phyloP scores from a whole-genome alignment of 2,113 vertebrate genomes.

The Cyanoramphus novaezelandiae region DNA sequence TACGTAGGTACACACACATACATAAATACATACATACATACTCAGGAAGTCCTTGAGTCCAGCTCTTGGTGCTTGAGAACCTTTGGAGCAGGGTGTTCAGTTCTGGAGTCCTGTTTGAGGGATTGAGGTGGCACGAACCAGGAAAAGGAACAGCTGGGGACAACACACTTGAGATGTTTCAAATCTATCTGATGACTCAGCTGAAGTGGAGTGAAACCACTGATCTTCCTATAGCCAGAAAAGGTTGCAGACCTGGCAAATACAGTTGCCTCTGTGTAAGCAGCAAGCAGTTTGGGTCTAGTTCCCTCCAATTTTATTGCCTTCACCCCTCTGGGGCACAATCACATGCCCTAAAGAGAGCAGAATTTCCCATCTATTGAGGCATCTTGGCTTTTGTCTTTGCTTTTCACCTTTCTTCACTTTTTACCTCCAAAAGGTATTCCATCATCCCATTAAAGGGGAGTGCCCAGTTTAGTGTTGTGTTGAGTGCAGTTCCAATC shows the following conservation, averaged over 20 bases:
- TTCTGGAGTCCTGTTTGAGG: background rate
- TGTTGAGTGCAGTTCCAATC: background rate
- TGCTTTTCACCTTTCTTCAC: background rate
- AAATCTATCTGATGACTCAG: background rate
- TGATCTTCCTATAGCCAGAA: background rate
- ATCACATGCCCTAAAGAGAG: background rate
- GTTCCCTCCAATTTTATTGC: background rate
- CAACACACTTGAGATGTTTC: background rate
- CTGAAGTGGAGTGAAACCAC: background rate
- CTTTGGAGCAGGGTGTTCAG: background rate
- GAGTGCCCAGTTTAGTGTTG: background rate
- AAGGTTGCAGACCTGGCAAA: background rate
- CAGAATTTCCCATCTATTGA: background rate
- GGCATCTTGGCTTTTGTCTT: background rate
- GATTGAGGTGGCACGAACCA: background rate
- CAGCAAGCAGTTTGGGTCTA: background rate
- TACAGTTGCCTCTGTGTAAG: background rate
- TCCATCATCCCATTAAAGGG: background rate
- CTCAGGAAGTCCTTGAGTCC: background rate
- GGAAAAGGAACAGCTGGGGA: background rate
- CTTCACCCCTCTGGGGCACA: background rate
- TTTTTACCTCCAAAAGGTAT: background rate
- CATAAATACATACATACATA: background rate
- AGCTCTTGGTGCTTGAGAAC: background rate
- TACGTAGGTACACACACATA: background rate